phyloP scores from a whole-genome alignment of 2,113 vertebrate genomes.

The Clarias batrachus region DNA sequence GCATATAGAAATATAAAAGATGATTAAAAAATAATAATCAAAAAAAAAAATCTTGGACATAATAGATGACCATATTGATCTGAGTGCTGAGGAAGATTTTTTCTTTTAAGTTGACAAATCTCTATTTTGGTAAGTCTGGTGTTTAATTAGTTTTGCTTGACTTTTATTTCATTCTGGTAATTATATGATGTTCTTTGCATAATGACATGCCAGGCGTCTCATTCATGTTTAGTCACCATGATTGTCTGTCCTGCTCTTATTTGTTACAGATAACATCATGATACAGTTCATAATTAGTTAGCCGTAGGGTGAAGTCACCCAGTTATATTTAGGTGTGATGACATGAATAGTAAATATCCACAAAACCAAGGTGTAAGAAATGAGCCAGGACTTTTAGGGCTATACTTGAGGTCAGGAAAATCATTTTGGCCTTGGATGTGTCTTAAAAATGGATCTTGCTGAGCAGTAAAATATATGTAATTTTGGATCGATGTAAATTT shows the following conservation, averaged over 20 bases:
- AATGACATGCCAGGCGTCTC: neutral
- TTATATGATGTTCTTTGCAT: neutral
- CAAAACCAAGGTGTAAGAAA: neutral
- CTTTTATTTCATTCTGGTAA: neutral
- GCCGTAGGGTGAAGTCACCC: neutral
- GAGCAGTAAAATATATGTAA: constrained; percentile 18
- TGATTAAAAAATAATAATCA: neutral
- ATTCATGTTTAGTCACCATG: neutral
- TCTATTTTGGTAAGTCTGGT: neutral
- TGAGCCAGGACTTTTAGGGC: neutral
- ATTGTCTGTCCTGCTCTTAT: neutral
- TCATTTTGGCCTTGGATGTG: constrained; percentile 8
- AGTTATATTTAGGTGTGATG: neutral
- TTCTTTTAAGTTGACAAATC: neutral
- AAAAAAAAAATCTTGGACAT: neutral
- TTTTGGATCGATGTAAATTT: constrained; percentile 24
- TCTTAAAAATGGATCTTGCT: neutral
- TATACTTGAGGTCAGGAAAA: constrained; percentile 18
- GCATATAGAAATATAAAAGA: neutral
- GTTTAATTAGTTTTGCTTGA: neutral
- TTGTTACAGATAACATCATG: neutral
- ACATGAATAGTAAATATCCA: constrained; percentile 5
- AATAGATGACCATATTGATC: neutral
- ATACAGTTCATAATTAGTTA: neutral
- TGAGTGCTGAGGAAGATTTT: neutral